Conservation (phyloP, 2,113 vertebrate genomes). For the Sturnira hondurensis region DNA sequence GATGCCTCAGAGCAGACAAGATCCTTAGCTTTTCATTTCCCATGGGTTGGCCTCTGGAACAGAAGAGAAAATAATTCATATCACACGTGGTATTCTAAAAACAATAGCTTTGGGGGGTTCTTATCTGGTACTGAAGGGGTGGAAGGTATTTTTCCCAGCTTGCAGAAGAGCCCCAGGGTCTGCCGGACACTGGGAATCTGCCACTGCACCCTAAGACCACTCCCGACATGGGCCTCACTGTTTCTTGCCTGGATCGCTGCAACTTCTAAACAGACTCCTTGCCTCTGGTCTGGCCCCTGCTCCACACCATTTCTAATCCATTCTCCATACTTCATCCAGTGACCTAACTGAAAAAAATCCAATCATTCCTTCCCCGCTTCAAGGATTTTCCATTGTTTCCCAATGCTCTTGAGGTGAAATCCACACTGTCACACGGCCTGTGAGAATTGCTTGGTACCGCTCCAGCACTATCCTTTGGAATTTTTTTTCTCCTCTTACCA, state of each 20-base stretch:
- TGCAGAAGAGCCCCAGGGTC: not conserved
- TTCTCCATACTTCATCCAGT: not conserved
- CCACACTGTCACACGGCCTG: not conserved
- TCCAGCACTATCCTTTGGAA: not conserved
- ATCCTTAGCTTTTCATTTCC: not conserved
- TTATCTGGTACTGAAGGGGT: not conserved
- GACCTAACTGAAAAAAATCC: not conserved
- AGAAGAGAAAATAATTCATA: not conserved
- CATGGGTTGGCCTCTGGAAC: not conserved
- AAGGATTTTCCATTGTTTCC: not conserved
- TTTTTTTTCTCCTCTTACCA: not conserved
- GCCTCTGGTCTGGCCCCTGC: not conserved
- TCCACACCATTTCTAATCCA: not conserved
- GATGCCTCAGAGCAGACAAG: not conserved
- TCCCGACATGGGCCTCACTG: accelerated
- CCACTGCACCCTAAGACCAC: accelerated
- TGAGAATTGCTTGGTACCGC: not conserved
- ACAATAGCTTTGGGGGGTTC: not conserved
- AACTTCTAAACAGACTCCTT: not conserved
- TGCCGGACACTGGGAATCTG: not conserved
- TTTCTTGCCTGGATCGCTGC: not conserved
- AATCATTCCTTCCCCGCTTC: not conserved
- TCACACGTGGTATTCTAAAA: not conserved
- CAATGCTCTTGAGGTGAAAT: not conserved
- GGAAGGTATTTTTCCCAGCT: not conserved